Evolutionary conservation across 2,888 invertebrate species (phyloP), one percentile per base, ranked within the genome.

Genomic region (Luperina testacea): DNA sequence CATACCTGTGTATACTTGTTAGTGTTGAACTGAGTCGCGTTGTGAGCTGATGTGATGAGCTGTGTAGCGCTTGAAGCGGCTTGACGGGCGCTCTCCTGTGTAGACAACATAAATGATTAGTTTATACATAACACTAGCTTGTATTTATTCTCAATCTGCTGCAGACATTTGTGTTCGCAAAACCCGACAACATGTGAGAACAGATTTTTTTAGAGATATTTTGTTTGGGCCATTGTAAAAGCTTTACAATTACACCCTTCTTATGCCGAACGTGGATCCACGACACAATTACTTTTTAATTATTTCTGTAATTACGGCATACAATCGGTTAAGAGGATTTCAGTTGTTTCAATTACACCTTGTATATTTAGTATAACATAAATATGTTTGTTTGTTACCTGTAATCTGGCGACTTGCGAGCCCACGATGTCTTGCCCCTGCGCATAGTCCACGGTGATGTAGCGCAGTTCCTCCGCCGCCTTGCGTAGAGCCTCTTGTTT

Each of bases 401-500:
- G 97, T 2, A 96, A 84, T 0, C 95, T 76, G 0, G 93, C 93
- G 71, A 95, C 89, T 97, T 98, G 88, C 97, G 97, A 91, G 98
- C 98, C 91, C 98, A 97, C 98, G 85, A 98, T 98, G 93, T 97
- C 97, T 92, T 98, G 97, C 24, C 97, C 95, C 48, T 95, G 95
- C 3, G 98, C 98, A 72, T 99, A 99, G 76, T 99, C 99, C 17
- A 98, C 98, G 1, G 99, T 99, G 53, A 99, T 99, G 91, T 98
- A 98, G 69, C 99, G 97, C n/a, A 99, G 96, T 89, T 99, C 99
- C 92, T 99, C 99, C 0, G 99, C 99, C 0, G 99, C 99, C 83
- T 97, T 97, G 57, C 98, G 97, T 20, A 99, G 95, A 7, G 98
- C 98, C 85, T 98, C 98, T 93, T 99, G 99, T 92, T 98, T 98